phyloP scores from a whole-genome alignment of 2,113 vertebrate genomes.

The Pseudopodoces humilis region DNA sequence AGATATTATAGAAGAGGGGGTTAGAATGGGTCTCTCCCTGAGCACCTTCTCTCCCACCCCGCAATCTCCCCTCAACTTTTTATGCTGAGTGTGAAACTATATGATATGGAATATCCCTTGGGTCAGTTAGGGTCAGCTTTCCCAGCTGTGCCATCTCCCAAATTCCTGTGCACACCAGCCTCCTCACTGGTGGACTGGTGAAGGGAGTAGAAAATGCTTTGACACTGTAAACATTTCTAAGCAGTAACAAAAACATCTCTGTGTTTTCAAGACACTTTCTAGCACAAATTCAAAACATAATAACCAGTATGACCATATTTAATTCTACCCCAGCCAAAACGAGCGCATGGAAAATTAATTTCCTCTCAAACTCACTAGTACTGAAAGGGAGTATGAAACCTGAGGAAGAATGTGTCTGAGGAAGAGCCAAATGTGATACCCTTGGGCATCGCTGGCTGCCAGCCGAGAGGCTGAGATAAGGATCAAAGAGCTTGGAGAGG shows the following conservation, averaged over 20 bases:
- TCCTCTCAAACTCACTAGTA: neutral
- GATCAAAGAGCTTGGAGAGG: neutral
- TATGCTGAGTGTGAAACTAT: neutral
- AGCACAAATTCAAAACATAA: neutral
- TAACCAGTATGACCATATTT: neutral
- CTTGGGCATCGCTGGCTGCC: neutral
- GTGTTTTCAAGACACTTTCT: neutral
- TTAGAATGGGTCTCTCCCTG: neutral
- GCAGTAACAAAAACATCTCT: neutral
- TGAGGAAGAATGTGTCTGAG: neutral
- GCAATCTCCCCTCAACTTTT: neutral
- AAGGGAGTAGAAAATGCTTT: neutral
- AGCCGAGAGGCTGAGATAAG: neutral
- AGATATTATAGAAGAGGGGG: neutral
- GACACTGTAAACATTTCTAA: neutral
- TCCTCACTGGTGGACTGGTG: neutral
- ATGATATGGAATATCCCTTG: neutral
- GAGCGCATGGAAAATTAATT: neutral
- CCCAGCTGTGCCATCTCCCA: neutral
- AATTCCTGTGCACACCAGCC: neutral
- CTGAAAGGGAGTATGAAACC: neutral
- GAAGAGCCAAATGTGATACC: neutral
- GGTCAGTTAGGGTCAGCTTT: neutral
- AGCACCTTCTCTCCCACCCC: rapidly evolving
- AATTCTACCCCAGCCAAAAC: neutral